phyloP scores from a whole-genome alignment of 2,888 invertebrate species.

The Osmoderma eremita region DNA sequence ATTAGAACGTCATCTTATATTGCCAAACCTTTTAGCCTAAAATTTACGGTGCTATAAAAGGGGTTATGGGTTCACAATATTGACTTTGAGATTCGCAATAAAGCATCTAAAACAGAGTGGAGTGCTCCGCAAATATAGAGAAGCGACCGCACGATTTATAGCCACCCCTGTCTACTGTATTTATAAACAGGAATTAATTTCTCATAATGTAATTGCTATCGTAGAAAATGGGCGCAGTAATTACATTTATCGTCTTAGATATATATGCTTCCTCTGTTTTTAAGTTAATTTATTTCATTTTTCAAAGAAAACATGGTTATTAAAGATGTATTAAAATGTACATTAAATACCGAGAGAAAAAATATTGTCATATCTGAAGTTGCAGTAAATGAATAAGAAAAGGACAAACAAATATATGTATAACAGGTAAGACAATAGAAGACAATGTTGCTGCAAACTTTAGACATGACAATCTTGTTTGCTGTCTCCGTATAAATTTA shows the following conservation, averaged over 20 bases:
- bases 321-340: too few species aligned
- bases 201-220: conserved; percentile 39
- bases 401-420: too few species aligned
- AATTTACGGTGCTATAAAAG: conserved; percentile 7
- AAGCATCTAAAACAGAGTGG: conserved; percentile 56
- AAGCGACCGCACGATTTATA: conserved; percentile 35
- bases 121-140: conserved; percentile 54
- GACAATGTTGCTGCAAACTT: too few species aligned
- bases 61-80: conserved; percentile 47
- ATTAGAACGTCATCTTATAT: conserved; percentile 10
- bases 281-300: too few species aligned
- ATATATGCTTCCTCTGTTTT: too few species aligned
- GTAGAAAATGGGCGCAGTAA: conserved; percentile 9
- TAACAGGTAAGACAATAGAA: too few species aligned
- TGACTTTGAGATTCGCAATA: conserved; percentile 58
- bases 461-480: too few species aligned
- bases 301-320: too few species aligned
- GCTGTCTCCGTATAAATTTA: too few species aligned
- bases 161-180: conserved; percentile 27
- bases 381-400: too few species aligned
- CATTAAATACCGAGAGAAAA: too few species aligned
- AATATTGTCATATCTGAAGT: too few species aligned
- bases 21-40: conserved; percentile 18
- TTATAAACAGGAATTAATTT: conserved; percentile 43
- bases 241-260: conserved; percentile 15